Conservation (phyloP, 2,888 invertebrate genomes). For the Sesia bembeciformis region DNA sequence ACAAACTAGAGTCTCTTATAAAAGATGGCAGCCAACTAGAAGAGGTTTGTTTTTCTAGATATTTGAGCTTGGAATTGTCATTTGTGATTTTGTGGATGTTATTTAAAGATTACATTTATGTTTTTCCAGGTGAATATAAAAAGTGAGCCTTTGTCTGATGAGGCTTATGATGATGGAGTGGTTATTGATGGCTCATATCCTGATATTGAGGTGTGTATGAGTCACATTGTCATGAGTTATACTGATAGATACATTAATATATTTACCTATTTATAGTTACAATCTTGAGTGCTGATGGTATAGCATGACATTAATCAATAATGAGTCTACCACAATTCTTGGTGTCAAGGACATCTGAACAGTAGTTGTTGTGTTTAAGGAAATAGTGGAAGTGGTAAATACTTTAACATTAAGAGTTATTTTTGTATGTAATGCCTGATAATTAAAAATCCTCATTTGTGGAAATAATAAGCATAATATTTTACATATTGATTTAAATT, state of each 20-base stretch:
- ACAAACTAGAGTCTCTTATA: conserved; percentile 76
- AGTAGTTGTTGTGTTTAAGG: conserved; percentile 11
- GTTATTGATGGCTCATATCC: conserved; percentile 65
- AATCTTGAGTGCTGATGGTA: not conserved
- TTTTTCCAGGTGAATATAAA: conserved; percentile 69
- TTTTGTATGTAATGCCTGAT: no score
- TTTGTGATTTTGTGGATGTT: conserved; percentile 16
- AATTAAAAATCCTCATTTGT: no score
- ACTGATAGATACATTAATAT: not conserved
- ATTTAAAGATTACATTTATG: conserved; percentile 16
- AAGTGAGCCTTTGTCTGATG: conserved; percentile 73
- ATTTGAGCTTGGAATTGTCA: conserved; percentile 49
- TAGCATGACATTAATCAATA: not conserved
- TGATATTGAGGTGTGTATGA: conserved; percentile 51
- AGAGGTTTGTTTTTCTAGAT: conserved; percentile 49
- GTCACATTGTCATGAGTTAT: no score
- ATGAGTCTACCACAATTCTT: conserved; percentile 11
- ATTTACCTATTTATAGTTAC: not conserved
- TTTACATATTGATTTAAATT: no score
- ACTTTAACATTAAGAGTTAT: no score
- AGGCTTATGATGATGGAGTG: conserved; percentile 69
- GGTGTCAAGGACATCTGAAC: conserved; percentile 55
- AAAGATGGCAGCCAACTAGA: conserved; percentile 70
- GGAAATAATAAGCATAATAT: no score
- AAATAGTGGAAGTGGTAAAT: no score